A percentile compares a stretch with the other conserved stretches of the same genome.
Evolutionary conservation across 1,140 invertebrate species (phyloP).

Genomic region (Eumeta japonica): DNA sequence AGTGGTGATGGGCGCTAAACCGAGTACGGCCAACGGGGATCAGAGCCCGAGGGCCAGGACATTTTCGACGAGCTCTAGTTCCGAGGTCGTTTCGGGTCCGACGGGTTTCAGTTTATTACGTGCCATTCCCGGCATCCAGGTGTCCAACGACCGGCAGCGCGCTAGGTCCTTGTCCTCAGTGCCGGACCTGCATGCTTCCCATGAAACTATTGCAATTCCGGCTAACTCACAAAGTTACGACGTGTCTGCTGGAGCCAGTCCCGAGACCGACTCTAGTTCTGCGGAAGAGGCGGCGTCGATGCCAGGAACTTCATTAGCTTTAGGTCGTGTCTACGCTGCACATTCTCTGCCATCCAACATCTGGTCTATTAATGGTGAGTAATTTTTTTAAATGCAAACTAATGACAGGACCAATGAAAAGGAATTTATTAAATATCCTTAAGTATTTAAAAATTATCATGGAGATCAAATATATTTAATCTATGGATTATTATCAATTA

Average conservation of each 20-base stretch:
- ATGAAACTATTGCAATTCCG: constrained; percentile 61
- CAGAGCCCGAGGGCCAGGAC: constrained; percentile 72
- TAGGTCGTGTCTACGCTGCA: constrained; percentile 80
- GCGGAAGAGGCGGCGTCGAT: constrained; percentile 54
- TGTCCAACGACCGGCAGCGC: constrained; percentile 72
- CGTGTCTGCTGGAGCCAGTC: constrained; percentile 60
- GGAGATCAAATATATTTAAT: too few species aligned
- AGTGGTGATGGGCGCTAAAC: constrained; percentile 75
- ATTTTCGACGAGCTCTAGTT: constrained; percentile 75
- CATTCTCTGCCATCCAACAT: constrained; percentile 88
- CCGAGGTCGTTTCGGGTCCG: constrained; percentile 62
- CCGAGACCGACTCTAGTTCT: constrained; percentile 63
- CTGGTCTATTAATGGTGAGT: constrained; percentile 86
- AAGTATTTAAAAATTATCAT: too few species aligned
- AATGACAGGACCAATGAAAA: too few species aligned
- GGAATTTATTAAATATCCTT: too few species aligned
- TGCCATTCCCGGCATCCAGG: constrained; percentile 69
- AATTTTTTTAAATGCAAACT: too few species aligned
- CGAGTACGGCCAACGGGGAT: constrained; percentile 73
- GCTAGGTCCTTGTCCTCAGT: constrained; percentile 81
- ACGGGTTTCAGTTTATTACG: constrained; percentile 73
- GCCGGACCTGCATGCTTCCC: constrained; percentile 68
- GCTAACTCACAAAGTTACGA: constrained; percentile 58
- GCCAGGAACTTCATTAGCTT: constrained; percentile 56
- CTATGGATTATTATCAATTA: too few species aligned